Conservation (phyloP, 2,888 invertebrate genomes). For the Apamea epomidion region DNA sequence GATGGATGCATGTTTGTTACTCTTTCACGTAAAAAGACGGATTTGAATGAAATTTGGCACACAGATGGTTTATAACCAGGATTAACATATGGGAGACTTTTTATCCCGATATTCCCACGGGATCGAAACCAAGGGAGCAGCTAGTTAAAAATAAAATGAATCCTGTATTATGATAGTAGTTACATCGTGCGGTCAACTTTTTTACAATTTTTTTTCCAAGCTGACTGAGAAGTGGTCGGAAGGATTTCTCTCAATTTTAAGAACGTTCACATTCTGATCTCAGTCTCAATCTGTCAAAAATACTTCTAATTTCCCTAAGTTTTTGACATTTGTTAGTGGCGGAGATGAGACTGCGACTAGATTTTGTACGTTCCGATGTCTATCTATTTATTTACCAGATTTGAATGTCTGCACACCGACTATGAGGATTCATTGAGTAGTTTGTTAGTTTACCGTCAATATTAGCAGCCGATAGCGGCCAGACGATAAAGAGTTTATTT, state of each 20-base stretch:
- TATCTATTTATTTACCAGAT: neutral
- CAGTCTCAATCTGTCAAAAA: neutral
- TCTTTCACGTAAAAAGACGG: no score
- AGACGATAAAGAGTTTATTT: slow-evolving; percentile 1
- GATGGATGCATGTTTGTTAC: no score
- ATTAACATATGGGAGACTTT: no score
- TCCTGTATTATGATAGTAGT: neutral
- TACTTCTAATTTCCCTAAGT: neutral
- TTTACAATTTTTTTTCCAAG: neutral
- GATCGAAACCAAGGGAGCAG: no score
- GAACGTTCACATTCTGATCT: neutral
- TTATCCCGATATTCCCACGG: no score
- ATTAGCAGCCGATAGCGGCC: slow-evolving; percentile 1
- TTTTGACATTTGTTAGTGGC: neutral
- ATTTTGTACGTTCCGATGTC: neutral
- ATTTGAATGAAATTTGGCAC: no score
- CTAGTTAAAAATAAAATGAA: neutral
- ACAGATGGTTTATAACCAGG: no score
- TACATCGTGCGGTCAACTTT: neutral
- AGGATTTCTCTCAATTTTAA: neutral
- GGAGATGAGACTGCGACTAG: neutral
- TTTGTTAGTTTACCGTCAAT: slow-evolving; percentile 4
- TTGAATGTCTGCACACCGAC: slow-evolving; percentile 2
- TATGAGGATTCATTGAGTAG: neutral
- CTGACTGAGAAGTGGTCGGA: neutral